Base-by-base conservation (phyloP, 2,888 invertebrate genomes). In the Dryocosmus kuriphilus region DNA sequence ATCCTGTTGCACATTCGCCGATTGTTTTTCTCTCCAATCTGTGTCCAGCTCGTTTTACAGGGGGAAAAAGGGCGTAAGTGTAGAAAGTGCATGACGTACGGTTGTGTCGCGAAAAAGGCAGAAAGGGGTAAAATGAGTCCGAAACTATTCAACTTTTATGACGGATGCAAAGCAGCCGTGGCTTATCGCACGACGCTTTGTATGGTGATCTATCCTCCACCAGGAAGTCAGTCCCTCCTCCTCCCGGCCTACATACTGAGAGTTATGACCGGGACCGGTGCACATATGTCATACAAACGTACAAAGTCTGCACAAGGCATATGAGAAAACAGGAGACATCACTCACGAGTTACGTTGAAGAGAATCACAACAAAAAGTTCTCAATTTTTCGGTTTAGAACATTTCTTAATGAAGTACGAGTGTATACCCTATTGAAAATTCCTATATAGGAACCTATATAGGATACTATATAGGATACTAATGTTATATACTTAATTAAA, bases 101-200 rank as follows among this genome's bases (percentile, higher is more conserved):
- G n/a, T 30, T 71, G 32, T 22, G 71, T 71, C 71, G 30, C n/a
- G 75, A 55, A 32, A 76, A 77, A 79, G 46, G 77, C 57, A 71
- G 30, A 78, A 62, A 62, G 73, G 61, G 55, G 74, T 73, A 84
- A 82, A 83, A 85, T 81, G 80, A 84, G 83, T 80, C 80, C 82
- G 82, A 86, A 85, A 85, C 84, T 85, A 81, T 84, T 84, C 82
- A 84, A 85, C 82, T 88, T 87, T 87, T 82, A 84, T 79, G 81
- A 79, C 78, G 73, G 84, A 87, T 88, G 86, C 85, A 84, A 86
- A 83, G 84, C 84, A 83, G 78, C 62, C 77, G 67, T 74, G 81
- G 84, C 87, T 88, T 89, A 89, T 89, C 89, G 85, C 84, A 83
- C 75, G 83, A 82, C 85, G 87, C 85, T 86, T 86, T 87, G 88